A percentile compares a stretch with the other conserved stretches of the same genome.
Evolutionary conservation across 2,797 vertebrate genomes (phyloP).

Genomic region (Loris lydekkerianus): DNA sequence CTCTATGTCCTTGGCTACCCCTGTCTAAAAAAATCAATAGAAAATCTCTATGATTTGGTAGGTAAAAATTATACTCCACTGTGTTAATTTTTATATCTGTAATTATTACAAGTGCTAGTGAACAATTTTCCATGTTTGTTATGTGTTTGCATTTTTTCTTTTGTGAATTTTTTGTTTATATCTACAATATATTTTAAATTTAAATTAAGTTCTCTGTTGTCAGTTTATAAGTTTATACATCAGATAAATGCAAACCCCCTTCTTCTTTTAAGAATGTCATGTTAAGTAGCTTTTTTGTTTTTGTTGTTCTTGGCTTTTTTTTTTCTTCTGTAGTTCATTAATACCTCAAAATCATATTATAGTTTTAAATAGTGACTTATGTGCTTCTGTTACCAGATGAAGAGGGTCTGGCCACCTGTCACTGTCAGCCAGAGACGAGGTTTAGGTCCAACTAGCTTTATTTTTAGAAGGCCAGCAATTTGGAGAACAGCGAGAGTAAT

Average conservation of each 20-base stretch:
- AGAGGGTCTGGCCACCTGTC: no score
- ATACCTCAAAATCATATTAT: slow-evolving; percentile 46
- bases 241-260: neutral
- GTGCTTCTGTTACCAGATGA: neutral
- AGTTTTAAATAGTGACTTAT: slow-evolving; percentile 43
- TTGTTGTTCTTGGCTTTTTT: neutral
- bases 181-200: slow-evolving; percentile 3
- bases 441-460: no score
- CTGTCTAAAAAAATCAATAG: neutral
- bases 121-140: neutral
- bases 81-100: slow-evolving; percentile 56
- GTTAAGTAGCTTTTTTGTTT: neutral
- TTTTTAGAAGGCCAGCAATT: no score
- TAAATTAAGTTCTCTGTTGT: slow-evolving; percentile 9
- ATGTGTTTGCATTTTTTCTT: neutral
- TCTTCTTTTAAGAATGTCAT: slow-evolving; percentile 52
- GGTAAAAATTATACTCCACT: slow-evolving; percentile 25
- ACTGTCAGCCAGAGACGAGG: no score
- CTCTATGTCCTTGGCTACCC: neutral
- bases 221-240: neutral
- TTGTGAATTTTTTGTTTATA: slow-evolving; percentile 1
- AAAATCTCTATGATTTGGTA: slow-evolving; percentile 10
- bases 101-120: neutral
- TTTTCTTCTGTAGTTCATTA: neutral
- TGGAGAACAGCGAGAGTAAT: no score